Evolutionary conservation across 2,113 vertebrate species (phyloP).

Genomic region (Apaloderma vittatum): DNA sequence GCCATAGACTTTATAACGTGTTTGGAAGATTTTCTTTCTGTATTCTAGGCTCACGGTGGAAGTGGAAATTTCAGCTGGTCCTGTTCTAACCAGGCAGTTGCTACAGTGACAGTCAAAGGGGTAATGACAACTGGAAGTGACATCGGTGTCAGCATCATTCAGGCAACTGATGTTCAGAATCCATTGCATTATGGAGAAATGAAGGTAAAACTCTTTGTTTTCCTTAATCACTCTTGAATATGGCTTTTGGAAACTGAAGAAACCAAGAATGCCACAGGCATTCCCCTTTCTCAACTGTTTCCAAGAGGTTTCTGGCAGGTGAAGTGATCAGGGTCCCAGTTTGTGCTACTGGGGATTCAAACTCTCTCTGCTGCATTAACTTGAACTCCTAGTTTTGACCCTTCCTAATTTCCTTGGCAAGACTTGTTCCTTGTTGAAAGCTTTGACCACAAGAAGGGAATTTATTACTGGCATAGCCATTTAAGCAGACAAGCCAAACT

Average conservation of each 20-base stretch:
- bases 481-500: neutral
- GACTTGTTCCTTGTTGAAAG: neutral
- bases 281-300: neutral
- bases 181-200: conserved; percentile 90
- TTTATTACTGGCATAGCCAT: neutral
- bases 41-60: conserved; percentile 86
- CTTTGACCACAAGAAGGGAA: neutral
- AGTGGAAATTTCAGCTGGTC: conserved; percentile 98
- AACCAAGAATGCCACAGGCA: neutral
- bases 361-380: neutral
- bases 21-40: neutral
- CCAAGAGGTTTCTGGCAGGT: neutral
- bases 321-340: neutral
- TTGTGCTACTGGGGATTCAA: neutral
- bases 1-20: neutral
- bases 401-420: neutral
- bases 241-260: neutral
- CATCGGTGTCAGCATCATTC: conserved; percentile 87
- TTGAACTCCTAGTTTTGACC: neutral
- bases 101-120: conserved; percentile 92
- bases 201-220: conserved; percentile 81
- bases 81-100: conserved; percentile 86
- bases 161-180: conserved; percentile 90
- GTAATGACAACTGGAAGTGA: conserved; percentile 91
- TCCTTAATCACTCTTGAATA: neutral